Base-by-base conservation (phyloP, 23 tunicate genomes). In the Halocynthia roretzi region DNA sequence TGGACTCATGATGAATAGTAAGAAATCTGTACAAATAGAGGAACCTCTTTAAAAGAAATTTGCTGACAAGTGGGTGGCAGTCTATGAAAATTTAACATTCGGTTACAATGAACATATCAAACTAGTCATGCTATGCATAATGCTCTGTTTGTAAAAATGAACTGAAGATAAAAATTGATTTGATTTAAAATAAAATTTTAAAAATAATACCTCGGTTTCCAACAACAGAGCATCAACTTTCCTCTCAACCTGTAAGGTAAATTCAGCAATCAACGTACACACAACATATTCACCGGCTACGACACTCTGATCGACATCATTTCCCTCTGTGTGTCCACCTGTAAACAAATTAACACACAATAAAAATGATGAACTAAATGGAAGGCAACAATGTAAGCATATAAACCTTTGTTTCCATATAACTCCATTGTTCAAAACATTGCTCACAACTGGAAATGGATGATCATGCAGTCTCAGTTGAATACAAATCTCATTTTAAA, bases 171-270 rank as follows among this genome's bases (percentile, higher is more conserved):
- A 4, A 72, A 72, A 72, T 11, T 51, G 50, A 72, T 12, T 2
- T 72, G 15, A 10, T 10, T 22, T 62, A 22, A 9, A 22, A 63
- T 8, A 5, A 65, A 50, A 44, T 7, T 0, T 66, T 9, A 9
- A 6, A 8, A 81, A 23, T 61, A 61, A 58, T n/a, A 20, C 81
- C 8, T 71, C 61, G 6, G 81, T 19, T 31, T 76, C 68, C 7
- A 71, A 8, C 50, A 82, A 20, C 55, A 82, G 69, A 21, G 81
- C 61, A 21, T 87, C 93, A 21, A 87, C 55, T 77, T 87, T 87
- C 51, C 71, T 71, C n/a, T 82, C 85, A 8, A 87, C 93, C 54
- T 87, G 93, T 15, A 52, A 11, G 8, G 85, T 77, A 63, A 87
- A 87, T 19, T 87, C 93, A 55, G 64, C 44, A 44, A 87, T 82